These are phyloP conservation scores for Drosophila simulans DNA, from an alignment of 1,140 invertebrate species.

Conservation along the genomic window DNA sequence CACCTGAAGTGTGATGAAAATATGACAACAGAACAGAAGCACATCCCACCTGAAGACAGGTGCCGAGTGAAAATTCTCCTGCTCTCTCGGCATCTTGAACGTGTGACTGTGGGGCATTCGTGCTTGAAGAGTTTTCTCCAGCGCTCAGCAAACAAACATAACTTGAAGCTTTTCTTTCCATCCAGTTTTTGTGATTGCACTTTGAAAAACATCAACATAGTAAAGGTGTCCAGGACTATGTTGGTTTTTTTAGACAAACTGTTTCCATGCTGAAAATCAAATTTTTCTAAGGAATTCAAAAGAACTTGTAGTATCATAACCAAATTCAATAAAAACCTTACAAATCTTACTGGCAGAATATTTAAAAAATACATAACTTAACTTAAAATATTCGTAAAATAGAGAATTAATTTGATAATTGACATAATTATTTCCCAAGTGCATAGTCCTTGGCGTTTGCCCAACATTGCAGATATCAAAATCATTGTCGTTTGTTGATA, in stretches of 20 bases:
- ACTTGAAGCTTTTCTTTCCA: slow-evolving; percentile 58
- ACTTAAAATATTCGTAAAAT: background rate
- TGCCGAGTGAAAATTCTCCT: slow-evolving; percentile 64
- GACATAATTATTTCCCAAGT: background rate
- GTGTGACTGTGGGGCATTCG: slow-evolving; percentile 77
- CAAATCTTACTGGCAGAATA: too few species aligned
- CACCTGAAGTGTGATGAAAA: slow-evolving; percentile 79
- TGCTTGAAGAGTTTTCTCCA: slow-evolving; percentile 76
- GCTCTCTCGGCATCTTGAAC: slow-evolving; percentile 62
- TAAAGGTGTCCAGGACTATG: background rate
- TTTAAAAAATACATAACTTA: background rate
- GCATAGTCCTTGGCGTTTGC: slow-evolving; percentile 6
- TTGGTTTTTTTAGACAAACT: background rate
- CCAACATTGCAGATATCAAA: slow-evolving; percentile 18
- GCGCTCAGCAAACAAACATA: slow-evolving; percentile 62
- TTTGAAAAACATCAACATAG: slow-evolving; percentile 1
- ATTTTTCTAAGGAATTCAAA: too few species aligned
- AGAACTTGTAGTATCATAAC: too few species aligned
- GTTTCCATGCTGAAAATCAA: too few species aligned
- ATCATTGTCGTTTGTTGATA: slow-evolving; percentile 20
- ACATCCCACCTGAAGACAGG: slow-evolving; percentile 53
- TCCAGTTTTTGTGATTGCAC: slow-evolving; percentile 21
- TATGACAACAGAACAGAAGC: slow-evolving; percentile 75
- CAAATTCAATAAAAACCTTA: too few species aligned
- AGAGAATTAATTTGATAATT: background rate